phyloP scores from a whole-genome alignment of 1,140 invertebrate species.

The Protaetia brevitarsis region DNA sequence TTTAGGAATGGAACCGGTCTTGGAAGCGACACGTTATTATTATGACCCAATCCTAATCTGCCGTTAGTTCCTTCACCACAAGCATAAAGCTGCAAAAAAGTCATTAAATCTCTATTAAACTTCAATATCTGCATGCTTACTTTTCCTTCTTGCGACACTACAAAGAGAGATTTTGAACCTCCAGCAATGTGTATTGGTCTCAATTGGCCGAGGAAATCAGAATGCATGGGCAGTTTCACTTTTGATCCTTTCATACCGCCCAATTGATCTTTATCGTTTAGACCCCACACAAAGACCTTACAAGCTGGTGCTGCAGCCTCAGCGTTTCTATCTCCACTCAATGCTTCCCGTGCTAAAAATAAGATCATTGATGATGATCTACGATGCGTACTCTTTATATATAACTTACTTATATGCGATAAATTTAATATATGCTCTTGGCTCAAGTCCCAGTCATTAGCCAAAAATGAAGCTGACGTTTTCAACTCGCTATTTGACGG shows the following conservation, averaged over 20 bases:
- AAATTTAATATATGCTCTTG: conserved; percentile 52
- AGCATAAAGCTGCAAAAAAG: conserved; percentile 66
- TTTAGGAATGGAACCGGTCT: conserved; percentile 80
- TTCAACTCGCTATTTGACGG: conserved; percentile 62
- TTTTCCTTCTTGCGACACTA: conserved; percentile 87
- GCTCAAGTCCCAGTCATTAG: conserved; percentile 73
- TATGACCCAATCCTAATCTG: conserved; percentile 83
- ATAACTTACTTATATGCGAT: conserved; percentile 20
- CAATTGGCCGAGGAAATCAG: conserved; percentile 78
- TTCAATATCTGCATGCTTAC: conserved; percentile 46
- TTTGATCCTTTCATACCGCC: conserved; percentile 94
- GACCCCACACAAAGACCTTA: conserved; percentile 88
- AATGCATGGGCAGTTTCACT: conserved; percentile 86
- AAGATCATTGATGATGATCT: not conserved
- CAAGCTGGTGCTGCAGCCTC: conserved; percentile 36
- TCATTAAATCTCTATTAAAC: not conserved
- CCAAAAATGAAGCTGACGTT: conserved; percentile 71
- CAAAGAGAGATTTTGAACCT: conserved; percentile 92
- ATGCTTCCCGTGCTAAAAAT: not conserved
- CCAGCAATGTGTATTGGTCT: conserved; percentile 88
- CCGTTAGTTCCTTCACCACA: conserved; percentile 96
- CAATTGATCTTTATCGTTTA: conserved; percentile 96
- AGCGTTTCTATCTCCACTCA: not conserved
- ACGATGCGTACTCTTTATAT: not conserved
- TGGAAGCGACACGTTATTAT: conserved; percentile 82